Evolutionary conservation across 2,797 vertebrate genomes (phyloP).

Genomic region (Eospalax fontanierii): DNA sequence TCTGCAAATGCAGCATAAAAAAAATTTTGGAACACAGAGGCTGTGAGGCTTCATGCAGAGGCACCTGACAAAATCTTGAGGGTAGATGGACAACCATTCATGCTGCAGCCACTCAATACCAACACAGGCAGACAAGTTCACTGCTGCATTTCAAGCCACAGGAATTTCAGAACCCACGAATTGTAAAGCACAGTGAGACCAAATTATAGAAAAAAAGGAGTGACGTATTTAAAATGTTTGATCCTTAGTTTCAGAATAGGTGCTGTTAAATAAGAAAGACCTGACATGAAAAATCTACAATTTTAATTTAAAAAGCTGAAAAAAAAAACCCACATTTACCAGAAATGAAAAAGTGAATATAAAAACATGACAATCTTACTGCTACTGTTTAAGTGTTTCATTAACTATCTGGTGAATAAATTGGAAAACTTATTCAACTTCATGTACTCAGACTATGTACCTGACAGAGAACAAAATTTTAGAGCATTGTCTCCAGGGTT

Average conservation of each 20-base stretch:
- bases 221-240: background rate
- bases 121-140: background rate
- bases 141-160: background rate
- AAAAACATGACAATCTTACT: background rate
- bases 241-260: background rate
- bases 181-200: background rate
- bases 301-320: background rate
- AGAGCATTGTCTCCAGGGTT: background rate
- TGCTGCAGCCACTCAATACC: background rate
- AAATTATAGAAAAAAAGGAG: background rate
- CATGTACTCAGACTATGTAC: background rate
- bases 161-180: background rate
- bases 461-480: background rate
- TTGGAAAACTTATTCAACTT: background rate
- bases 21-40: background rate
- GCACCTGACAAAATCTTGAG: background rate
- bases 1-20: background rate
- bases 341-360: background rate
- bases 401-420: background rate
- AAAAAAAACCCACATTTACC: background rate
- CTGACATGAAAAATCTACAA: background rate
- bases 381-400: background rate
- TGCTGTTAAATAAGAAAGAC: background rate
- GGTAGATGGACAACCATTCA: fast-evolving
- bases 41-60: background rate